phyloP scores from a whole-genome alignment of 1,140 invertebrate species.

The Liolophura sinensis region DNA sequence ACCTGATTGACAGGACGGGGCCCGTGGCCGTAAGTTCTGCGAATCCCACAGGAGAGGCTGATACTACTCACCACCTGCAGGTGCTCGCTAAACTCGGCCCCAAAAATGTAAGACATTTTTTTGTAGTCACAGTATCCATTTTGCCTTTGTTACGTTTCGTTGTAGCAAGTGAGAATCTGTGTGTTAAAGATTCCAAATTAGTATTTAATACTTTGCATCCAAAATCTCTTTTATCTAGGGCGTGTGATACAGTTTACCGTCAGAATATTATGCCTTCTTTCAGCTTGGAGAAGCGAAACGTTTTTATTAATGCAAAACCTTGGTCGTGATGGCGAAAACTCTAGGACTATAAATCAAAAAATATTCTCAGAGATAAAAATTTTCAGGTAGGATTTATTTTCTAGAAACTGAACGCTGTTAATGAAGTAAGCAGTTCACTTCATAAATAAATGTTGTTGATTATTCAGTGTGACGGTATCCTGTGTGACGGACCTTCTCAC shows the following conservation, averaged over 20 bases:
- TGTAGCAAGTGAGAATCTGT: neutral
- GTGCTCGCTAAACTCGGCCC: slow-evolving; percentile 42
- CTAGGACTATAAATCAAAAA: too few species aligned
- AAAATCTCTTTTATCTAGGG: too few species aligned
- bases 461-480: slow-evolving; percentile 40
- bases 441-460: slow-evolving; percentile 3
- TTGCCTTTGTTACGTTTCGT: neutral
- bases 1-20: slow-evolving; percentile 40
- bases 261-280: too few species aligned
- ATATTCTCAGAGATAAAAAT: too few species aligned
- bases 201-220: too few species aligned
- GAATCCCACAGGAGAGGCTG: slow-evolving; percentile 44
- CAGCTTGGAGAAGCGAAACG: too few species aligned
- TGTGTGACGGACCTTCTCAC: slow-evolving; percentile 39
- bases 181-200: too few species aligned
- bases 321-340: too few species aligned
- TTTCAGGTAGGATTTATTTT: too few species aligned
- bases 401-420: neutral
- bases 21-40: slow-evolving; percentile 40
- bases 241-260: too few species aligned
- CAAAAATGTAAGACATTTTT: slow-evolving; percentile 32
- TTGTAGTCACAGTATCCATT: neutral
- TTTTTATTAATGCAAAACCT: too few species aligned
- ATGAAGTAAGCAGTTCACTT: neutral
- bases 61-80: slow-evolving; percentile 43